phyloP scores from a whole-genome alignment of 2,888 invertebrate species.

The Oxycera nigricornis region DNA sequence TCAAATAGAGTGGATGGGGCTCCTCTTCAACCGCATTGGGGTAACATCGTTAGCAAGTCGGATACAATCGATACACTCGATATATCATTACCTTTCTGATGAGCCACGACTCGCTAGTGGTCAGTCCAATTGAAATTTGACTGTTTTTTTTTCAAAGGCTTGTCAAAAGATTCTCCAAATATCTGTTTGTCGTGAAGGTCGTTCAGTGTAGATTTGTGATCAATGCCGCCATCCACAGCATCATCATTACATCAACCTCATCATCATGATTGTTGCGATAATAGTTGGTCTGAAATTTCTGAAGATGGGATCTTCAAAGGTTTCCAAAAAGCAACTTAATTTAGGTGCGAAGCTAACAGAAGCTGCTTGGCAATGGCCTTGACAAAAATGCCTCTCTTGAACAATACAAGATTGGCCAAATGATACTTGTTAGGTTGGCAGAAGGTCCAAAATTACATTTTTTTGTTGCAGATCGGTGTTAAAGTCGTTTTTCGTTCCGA shows the following conservation, averaged over 20 bases:
- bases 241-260: neutral
- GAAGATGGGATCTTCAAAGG: neutral
- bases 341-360: constrained; percentile 1
- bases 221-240: constrained; percentile 6
- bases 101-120: neutral
- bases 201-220: constrained; percentile 6
- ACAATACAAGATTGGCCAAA: constrained; percentile 7
- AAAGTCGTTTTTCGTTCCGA: too few species aligned
- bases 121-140: constrained; percentile 11
- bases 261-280: neutral
- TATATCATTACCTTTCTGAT: neutral
- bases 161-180: neutral
- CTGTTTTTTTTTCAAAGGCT: constrained; percentile 23
- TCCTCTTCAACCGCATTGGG: neutral
- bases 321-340: neutral
- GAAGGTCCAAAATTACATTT: neutral
- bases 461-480: too few species aligned
- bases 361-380: constrained; percentile 32
- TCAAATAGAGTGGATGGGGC: neutral
- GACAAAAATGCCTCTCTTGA: neutral
- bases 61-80: neutral
- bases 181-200: constrained; percentile 15
- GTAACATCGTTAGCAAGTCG: constrained; percentile 8
- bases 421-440: constrained; percentile 6
- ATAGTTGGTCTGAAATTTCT: constrained; percentile 1